Evolutionary conservation across 2,888 invertebrate species (phyloP), one percentile per base, ranked within the genome.

Genomic region (Sympetrum striolatum): DNA sequence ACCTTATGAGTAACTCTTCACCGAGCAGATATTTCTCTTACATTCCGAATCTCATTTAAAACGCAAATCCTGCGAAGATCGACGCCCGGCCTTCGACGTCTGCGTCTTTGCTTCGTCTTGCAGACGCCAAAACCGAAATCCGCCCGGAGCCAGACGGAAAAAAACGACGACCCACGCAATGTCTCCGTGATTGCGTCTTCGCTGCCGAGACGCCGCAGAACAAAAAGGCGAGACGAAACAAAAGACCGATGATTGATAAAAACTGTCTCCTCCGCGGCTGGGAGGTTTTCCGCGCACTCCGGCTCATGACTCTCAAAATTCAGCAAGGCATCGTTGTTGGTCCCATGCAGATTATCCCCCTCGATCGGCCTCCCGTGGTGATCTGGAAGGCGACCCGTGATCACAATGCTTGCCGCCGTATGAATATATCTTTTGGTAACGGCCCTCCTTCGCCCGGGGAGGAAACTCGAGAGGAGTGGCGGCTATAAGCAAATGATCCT

Each of bases 401-500:
- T 64, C 64, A 64, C 64, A 64, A 64, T 64, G 25, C 64, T 3
- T 64, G n/a, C 64, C 73, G 31, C 25, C 31, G n/a, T 73, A 73
- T 73, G 31, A 31, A 25, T 73, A 73, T 31, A 31, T 73, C 64
- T 25, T 64, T 64, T 64, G n/a, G 22, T n/a, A 22, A 22, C 22
- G 25, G 73, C 73, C 53, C 18, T 73, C 64, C 64, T 22, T n/a
- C 64, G 64, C 64, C 25, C 64, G n/a, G 5, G 53, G 58, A 82
- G 14, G 60, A 60, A 60, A n/a, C 22, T 3, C 25, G 73, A 25
- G 25, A 31, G 73, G 73, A 31, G 73, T 31, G 73, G 73, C n/a
- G 14, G 73, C 10, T 73, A 73, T 37, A 86, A 58, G 64, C 64
- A 86, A 86, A 86, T 86, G 86, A 60, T 86, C 86, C 60, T 86